Evolutionary conservation across 2,797 vertebrate species (phyloP), one percentile per base, ranked within the genome.

Genomic region (Acanthopagrus latus): DNA sequence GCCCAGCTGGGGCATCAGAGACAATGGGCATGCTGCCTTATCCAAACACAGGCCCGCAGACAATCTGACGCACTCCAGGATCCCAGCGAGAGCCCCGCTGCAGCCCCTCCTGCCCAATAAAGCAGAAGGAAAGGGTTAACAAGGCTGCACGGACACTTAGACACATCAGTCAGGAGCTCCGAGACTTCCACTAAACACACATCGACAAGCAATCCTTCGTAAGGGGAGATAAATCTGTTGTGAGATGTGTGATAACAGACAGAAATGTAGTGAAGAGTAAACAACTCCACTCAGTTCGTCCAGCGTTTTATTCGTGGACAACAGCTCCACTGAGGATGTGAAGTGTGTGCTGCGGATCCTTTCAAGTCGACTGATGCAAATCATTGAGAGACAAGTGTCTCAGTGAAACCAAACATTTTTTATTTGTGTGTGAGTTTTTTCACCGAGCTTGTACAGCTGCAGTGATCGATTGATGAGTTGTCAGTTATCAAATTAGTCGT

Each of bases 1-100:
- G 87, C 95, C 95, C 94, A 96, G 96, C 95, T 95, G 94, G 95
- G 93, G 93, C 93, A 94, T 95, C 95, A 95, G 94, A 97, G 95
- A 98, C 96, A 97, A 94, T 94, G 83, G 89, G 82, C 90, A 80
- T 87, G 89, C 91, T 83, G 92, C 90, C 91, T 95, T 95, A 94
- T 95, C 93, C 90, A 95, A 95, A 95, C 94, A 93, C 88, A 90
- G 91, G 87, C 92, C 81, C 84, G 90, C 91, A 95, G 94, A 95
- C 94, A 94, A 93, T 93, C 90, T 86, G 94, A 93, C 93, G 92
- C 91, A 93, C 93, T 93, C 90, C 84, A 93, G 91, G 91, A 94
- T 91, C 87, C 89, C 89, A 80, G 79, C 58, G 86, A 87, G 90
- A 91, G 88, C 91, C 90, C 78, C 65, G 7, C 76, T 64, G 72